Conservation (phyloP, 1,140 invertebrate species). For the Danaus melanippus region DNA sequence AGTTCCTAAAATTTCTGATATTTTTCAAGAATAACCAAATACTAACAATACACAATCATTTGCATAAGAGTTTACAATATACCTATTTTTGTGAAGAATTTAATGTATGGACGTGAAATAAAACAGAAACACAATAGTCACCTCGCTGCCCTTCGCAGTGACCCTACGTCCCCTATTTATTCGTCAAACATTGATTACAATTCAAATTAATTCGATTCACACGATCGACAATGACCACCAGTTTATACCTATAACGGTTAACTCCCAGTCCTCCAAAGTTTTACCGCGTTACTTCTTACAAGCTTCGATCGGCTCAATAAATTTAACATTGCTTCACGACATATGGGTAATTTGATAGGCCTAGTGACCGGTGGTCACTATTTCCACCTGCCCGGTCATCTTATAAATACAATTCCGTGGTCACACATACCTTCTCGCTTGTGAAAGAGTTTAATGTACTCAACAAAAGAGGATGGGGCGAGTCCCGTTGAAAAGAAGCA, state of each 20-base stretch:
- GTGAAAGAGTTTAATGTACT: no score
- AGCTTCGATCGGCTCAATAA: slow-evolving; percentile 31
- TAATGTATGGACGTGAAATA: slow-evolving; percentile 12
- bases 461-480: not conserved
- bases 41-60: not conserved
- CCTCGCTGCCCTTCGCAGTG: slow-evolving; percentile 38
- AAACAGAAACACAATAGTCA: slow-evolving; percentile 25
- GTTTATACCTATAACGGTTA: slow-evolving; percentile 31
- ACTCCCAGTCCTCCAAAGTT: slow-evolving; percentile 23
- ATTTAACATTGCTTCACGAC: slow-evolving; percentile 40
- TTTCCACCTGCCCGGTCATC: slow-evolving; percentile 37
- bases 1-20: no score
- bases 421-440: slow-evolving; percentile 19
- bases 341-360: slow-evolving; percentile 45
- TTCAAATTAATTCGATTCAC: slow-evolving; percentile 55
- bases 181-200: slow-evolving; percentile 44
- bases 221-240: slow-evolving; percentile 30
- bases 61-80: slow-evolving; percentile 2
- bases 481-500: slow-evolving; percentile 18
- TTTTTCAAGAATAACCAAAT: not conserved
- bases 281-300: slow-evolving; percentile 46
- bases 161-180: slow-evolving; percentile 31
- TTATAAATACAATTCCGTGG: slow-evolving; percentile 11
- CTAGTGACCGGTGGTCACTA: slow-evolving; percentile 46
- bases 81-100: slow-evolving; percentile 4